Conservation (phyloP, 35 echinoderm and acorn worm species). For the Amphiura filiformis region DNA sequence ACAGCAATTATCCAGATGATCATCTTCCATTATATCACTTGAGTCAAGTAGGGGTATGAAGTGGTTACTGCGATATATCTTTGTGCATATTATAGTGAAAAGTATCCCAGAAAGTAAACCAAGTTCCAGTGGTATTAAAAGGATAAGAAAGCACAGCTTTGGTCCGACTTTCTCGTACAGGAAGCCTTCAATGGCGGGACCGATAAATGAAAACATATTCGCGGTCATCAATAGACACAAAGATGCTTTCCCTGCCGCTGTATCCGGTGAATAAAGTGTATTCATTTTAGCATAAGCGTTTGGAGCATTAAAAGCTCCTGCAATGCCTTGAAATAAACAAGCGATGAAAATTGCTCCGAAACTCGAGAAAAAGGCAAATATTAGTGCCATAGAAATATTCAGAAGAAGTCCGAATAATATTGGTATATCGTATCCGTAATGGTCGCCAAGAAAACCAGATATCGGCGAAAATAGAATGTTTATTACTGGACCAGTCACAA, state of each 20-base stretch:
- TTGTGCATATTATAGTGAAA: too few relatives aligned
- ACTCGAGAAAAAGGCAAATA: neutral
- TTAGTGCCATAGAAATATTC: neutral
- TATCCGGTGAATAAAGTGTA: neutral
- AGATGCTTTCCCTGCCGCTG: neutral
- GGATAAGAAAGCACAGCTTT: neutral
- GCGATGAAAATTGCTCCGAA: neutral
- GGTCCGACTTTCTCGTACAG: neutral
- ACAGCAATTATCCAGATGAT: neutral
- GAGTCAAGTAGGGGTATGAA: neutral
- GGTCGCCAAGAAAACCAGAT: neutral
- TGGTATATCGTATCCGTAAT: neutral
- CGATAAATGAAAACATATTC: neutral
- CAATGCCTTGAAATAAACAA: neutral
- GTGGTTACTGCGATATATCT: neutral
- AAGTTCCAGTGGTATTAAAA: neutral
- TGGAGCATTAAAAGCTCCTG: neutral
- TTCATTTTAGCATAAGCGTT: neutral
- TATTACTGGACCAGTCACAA: neutral
- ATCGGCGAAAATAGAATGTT: neutral
- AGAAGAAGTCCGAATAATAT: neutral
- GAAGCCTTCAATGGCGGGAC: neutral
- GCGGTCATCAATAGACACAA: neutral
- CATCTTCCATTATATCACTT: neutral
- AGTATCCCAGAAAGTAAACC: neutral